A percentile compares a stretch with the other conserved stretches of the same genome.
phyloP scores from a whole-genome alignment of 2,113 vertebrate species.

The Mystacornis crossleyi region DNA sequence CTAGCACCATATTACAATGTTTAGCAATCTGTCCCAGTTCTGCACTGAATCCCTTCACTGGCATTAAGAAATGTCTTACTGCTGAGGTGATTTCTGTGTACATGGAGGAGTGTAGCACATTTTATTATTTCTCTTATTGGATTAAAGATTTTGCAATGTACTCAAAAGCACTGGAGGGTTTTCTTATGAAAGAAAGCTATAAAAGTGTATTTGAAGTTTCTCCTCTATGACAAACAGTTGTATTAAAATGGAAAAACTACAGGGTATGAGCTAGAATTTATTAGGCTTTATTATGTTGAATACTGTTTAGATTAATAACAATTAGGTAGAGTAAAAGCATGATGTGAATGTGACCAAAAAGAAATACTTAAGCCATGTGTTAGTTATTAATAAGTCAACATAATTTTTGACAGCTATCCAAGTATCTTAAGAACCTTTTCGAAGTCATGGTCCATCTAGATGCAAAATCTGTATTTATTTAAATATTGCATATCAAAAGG shows the following conservation, averaged over 20 bases:
- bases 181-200: constrained; percentile 14
- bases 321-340: constrained; percentile 38
- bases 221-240: not conserved
- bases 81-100: not conserved
- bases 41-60: not conserved
- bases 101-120: not conserved
- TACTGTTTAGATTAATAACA: constrained; percentile 35
- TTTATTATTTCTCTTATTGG: not conserved
- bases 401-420: constrained; percentile 51
- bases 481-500: constrained; percentile 33
- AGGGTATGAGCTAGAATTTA: not conserved
- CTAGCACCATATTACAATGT: not conserved
- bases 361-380: constrained; percentile 27
- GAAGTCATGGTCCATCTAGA: constrained; percentile 11
- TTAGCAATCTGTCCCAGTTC: not conserved
- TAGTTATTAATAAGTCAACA: constrained; percentile 62
- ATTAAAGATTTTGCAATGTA: constrained; percentile 37
- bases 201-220: constrained; percentile 5
- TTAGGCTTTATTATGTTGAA: not conserved
- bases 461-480: constrained; percentile 64
- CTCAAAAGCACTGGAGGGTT: constrained; percentile 2
- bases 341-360: constrained; percentile 37
- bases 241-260: not conserved
- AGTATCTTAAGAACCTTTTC: constrained; percentile 30
- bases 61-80: not conserved